phyloP scores from a whole-genome alignment of 1,140 invertebrate genomes.

The Thereuonema tuberculata region DNA sequence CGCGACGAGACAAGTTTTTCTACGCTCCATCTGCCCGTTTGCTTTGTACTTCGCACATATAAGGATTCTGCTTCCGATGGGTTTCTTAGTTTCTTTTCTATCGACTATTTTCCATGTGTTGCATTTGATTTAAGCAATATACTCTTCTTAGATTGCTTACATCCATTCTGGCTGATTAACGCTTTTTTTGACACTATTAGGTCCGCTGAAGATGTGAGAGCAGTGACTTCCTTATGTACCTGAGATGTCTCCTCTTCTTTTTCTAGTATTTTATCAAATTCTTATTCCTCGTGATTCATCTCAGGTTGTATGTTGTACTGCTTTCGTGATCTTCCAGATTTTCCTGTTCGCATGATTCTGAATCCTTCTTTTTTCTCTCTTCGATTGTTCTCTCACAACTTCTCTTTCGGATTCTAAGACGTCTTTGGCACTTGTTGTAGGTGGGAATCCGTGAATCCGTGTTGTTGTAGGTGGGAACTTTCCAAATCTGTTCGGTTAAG shows the following conservation, averaged over 20 bases:
- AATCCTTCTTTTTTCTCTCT: constrained; percentile 7
- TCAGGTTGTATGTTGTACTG: not conserved
- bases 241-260: constrained; percentile 1
- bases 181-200: constrained; percentile 24
- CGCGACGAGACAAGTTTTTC: constrained; percentile 29
- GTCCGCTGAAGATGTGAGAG: not conserved
- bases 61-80: constrained; percentile 28
- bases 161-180: constrained; percentile 25
- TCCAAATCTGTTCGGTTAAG: not conserved
- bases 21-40: constrained; percentile 23
- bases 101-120: constrained; percentile 28
- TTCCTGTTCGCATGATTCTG: not conserved
- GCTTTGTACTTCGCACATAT: constrained; percentile 24
- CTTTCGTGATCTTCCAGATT: constrained; percentile 4
- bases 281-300: not conserved
- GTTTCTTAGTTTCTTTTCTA: constrained; percentile 17
- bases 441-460: too few species aligned
- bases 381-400: not conserved
- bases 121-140: constrained; percentile 27
- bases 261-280: not conserved
- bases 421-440: too few species aligned
- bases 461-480: not conserved
- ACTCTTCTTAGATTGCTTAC: constrained; percentile 28
- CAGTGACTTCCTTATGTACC: constrained; percentile 9
- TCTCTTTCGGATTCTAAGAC: not conserved